Conservation (phyloP, 2,888 invertebrate species). For the Dolichomitus sp. region DNA sequence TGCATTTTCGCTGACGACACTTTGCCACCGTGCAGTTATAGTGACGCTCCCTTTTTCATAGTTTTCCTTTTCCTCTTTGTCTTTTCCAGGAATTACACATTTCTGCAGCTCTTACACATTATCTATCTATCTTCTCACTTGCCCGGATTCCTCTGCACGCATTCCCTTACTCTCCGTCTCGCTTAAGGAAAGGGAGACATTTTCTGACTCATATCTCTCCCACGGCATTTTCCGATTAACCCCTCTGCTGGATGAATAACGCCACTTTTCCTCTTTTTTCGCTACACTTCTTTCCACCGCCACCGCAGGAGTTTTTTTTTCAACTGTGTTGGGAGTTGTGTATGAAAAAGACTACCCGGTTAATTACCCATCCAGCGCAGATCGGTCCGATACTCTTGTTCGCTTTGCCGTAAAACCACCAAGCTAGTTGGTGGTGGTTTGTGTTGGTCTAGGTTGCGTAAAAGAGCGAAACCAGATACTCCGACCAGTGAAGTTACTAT, state of each 20-base stretch:
- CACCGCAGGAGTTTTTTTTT: constrained; percentile 25
- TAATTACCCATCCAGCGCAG: constrained; percentile 58
- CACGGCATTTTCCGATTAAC: constrained; percentile 62
- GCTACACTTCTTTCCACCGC: background rate
- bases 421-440: constrained; percentile 5
- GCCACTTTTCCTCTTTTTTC: constrained; percentile 47
- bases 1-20: constrained; percentile 66
- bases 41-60: constrained; percentile 32
- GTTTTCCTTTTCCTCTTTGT: background rate
- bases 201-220: constrained; percentile 25
- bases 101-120: constrained; percentile 54
- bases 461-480: constrained; percentile 7
- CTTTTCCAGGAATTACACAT: constrained; percentile 31
- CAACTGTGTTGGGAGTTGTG: background rate
- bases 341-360: constrained; percentile 40
- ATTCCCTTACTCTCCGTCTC: background rate
- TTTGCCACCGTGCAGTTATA: constrained; percentile 27
- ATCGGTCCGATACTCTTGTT: constrained; percentile 56
- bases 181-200: background rate
- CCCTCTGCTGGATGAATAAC: constrained; percentile 59
- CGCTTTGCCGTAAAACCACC: constrained; percentile 25
- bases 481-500: background rate
- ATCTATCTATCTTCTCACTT: constrained; percentile 58
- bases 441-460: background rate
- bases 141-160: constrained; percentile 27